Conservation (phyloP, 1,140 invertebrate genomes). For the Nephotettix cincticeps region DNA sequence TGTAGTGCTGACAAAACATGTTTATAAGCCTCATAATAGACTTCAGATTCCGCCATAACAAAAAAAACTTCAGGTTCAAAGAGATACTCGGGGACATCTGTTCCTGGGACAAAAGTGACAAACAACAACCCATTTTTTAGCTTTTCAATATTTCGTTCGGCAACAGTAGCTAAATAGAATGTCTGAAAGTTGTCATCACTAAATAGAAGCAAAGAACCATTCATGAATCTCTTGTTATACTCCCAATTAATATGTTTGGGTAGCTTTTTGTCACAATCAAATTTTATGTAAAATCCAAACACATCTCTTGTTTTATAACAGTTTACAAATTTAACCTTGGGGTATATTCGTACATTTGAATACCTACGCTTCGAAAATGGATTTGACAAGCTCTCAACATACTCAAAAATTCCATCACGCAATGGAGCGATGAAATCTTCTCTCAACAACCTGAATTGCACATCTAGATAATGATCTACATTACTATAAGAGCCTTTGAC, state of each 20-base stretch:
- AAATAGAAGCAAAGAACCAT: slow-evolving; percentile 71
- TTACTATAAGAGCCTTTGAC: slow-evolving; percentile 58
- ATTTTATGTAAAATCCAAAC: slow-evolving; percentile 17
- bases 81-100: slow-evolving; percentile 46
- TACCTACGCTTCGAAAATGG: not conserved
- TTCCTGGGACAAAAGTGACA: slow-evolving; percentile 49
- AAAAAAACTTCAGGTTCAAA: slow-evolving; percentile 46
- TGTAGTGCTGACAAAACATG: slow-evolving; percentile 62
- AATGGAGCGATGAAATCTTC: slow-evolving; percentile 71
- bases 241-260: slow-evolving; percentile 42
- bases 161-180: slow-evolving; percentile 64
- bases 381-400: slow-evolving; percentile 36
- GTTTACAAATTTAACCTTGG: slow-evolving; percentile 19
- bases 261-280: slow-evolving; percentile 27
- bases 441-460: slow-evolving; percentile 71
- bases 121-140: slow-evolving; percentile 54
- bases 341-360: slow-evolving; percentile 33
- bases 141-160: slow-evolving; percentile 51
- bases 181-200: slow-evolving; percentile 64
- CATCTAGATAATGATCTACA: slow-evolving; percentile 71
- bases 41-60: slow-evolving; percentile 63
- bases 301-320: slow-evolving; percentile 22
- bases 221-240: slow-evolving; percentile 61
- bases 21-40: slow-evolving; percentile 69
- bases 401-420: slow-evolving; percentile 53